These are phyloP conservation scores for Dromaius novaehollandiae DNA, from an alignment of 2,113 vertebrate species.

Conservation along the genomic window DNA sequence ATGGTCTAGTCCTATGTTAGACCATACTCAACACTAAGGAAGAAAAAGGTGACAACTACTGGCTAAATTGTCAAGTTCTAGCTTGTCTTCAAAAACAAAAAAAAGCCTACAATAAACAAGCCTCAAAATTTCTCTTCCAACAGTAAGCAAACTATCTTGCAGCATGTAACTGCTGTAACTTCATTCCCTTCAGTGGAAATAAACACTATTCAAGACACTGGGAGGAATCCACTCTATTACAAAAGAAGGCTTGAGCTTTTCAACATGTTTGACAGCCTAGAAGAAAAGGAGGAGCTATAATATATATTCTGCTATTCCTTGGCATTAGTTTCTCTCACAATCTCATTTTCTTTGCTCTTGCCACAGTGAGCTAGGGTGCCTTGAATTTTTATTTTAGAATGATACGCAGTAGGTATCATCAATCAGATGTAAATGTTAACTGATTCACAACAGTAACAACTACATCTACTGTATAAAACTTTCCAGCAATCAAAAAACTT, in stretches of 20 bases:
- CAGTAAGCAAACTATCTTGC: neutral
- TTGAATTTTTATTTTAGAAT: neutral
- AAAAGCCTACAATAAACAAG: neutral
- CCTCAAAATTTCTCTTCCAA: neutral
- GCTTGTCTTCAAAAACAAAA: neutral
- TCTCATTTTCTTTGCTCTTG: neutral
- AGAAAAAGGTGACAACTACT: neutral
- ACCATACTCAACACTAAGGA: neutral
- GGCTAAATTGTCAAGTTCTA: neutral
- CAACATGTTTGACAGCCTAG: neutral
- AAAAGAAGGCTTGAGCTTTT: neutral
- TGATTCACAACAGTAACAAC: neutral
- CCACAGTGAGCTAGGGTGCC: neutral
- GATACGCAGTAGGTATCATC: fast-evolving
- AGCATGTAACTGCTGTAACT: neutral
- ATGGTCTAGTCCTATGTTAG: neutral
- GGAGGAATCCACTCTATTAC: neutral
- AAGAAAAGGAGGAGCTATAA: neutral
- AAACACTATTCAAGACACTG: neutral
- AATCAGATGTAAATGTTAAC: neutral
- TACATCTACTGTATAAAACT: neutral
- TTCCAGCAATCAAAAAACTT: neutral
- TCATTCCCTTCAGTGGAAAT: neutral
- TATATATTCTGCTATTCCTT: neutral
- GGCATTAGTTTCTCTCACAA: neutral